Percentiles rank a stretch among this genome's conserved stretches.
These are phyloP conservation scores for Drosophila sp. DNA, from an alignment of 1,140 invertebrate genomes.

Conservation along the genomic window DNA sequence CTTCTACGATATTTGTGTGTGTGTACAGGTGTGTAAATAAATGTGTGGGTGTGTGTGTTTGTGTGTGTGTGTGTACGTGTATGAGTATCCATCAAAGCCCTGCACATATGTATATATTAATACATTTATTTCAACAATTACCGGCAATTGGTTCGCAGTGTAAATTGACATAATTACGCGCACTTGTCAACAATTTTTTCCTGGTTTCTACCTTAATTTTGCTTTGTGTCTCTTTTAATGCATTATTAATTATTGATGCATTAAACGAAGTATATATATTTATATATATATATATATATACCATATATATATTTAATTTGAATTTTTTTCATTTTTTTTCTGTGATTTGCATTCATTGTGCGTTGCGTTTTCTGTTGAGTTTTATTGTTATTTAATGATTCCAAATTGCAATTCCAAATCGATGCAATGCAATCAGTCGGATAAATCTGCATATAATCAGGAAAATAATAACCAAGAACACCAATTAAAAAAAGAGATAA, in stretches of 20 bases:
- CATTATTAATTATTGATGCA: conserved; percentile 10
- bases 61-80: conserved; percentile 10
- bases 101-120: conserved; percentile 28
- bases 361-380: conserved; percentile 14
- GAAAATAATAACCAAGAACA: background rate
- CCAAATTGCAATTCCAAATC: conserved; percentile 9
- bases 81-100: conserved; percentile 22
- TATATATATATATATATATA: conserved; percentile 1
- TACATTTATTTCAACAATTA: conserved; percentile 12
- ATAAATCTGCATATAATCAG: conserved; percentile 7
- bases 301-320: conserved; percentile 1
- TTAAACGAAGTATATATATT: background rate
- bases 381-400: conserved; percentile 32
- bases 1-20: background rate
- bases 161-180: conserved; percentile 52
- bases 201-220: background rate
- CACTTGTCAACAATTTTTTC: conserved; percentile 20
- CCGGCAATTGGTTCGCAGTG: conserved; percentile 36
- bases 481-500: background rate
- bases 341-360: conserved; percentile 30
- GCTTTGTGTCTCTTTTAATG: background rate
- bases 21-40: too few species aligned
- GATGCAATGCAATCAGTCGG: conserved; percentile 20
- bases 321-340: background rate
- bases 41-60: background rate